Conservation (phyloP, 2,797 vertebrate genomes). For the Spheniscus humboldti region DNA sequence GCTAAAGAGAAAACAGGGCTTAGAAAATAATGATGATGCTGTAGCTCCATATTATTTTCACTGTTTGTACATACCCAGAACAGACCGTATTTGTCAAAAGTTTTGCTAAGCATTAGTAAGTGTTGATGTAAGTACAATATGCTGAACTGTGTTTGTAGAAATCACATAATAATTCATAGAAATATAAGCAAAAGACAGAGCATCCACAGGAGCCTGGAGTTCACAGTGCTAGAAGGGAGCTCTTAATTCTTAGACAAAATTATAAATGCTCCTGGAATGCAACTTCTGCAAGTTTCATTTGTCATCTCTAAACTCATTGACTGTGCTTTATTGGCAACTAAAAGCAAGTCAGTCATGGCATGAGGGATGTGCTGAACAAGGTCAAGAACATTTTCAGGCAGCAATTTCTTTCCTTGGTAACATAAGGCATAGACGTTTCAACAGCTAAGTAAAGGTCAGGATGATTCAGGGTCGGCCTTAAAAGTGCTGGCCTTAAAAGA, state of each 20-base stretch:
- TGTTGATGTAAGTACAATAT: slow-evolving; percentile 8
- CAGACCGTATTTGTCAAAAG: slow-evolving; percentile 19
- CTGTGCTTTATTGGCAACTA: background rate
- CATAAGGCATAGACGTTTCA: background rate
- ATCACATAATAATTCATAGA: background rate
- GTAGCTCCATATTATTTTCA: background rate
- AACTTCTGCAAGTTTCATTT: background rate
- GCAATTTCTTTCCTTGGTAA: background rate
- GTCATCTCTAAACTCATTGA: background rate
- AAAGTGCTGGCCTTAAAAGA: background rate
- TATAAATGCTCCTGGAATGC: background rate
- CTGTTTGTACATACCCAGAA: background rate
- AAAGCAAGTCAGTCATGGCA: background rate
- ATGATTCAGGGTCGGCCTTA: slow-evolving; percentile 8
- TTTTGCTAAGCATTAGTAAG: slow-evolving; percentile 4
- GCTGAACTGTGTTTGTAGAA: background rate
- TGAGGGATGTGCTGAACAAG: background rate
- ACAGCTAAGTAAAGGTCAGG: background rate
- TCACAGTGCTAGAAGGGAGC: background rate
- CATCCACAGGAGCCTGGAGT: background rate
- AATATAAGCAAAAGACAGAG: background rate
- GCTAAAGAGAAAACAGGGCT: background rate
- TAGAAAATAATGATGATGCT: slow-evolving; percentile 8
- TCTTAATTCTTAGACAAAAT: background rate
- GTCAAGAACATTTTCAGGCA: background rate